Evolutionary conservation across 2,113 vertebrate genomes (phyloP).

Genomic region (Cyphomyrus discorhynchus): DNA sequence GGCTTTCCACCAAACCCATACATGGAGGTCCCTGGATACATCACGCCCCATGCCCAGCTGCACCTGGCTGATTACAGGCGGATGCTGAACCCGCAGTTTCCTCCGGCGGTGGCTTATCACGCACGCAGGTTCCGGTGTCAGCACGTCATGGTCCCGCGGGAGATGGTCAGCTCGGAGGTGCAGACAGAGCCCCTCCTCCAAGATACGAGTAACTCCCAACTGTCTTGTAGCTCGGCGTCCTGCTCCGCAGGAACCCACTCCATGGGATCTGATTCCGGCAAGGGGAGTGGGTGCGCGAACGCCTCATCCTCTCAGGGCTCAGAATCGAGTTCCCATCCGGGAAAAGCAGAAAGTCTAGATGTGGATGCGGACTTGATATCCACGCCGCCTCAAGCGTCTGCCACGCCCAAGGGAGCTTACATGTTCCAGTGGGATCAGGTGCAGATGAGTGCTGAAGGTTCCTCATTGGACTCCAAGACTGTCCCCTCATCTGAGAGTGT

Average conservation of each 20-base stretch:
- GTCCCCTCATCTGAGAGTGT: conserved; percentile 42
- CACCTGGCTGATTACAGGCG: conserved; percentile 63
- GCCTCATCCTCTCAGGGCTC: not conserved
- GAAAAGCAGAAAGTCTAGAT: not conserved
- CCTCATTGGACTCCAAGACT: conserved; percentile 35
- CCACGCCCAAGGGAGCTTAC: conserved; percentile 41
- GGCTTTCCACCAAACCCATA: conserved; percentile 47
- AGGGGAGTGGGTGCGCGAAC: not conserved
- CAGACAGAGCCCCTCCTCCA: conserved; percentile 55
- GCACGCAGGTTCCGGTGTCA: conserved; percentile 56
- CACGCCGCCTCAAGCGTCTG: not conserved
- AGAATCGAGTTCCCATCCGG: not conserved
- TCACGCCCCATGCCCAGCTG: conserved; percentile 56
- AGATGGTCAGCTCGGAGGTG: conserved; percentile 55
- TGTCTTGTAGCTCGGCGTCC: not conserved
- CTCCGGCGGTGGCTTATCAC: conserved; percentile 61
- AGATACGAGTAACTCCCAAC: not conserved
- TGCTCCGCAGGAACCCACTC: not conserved
- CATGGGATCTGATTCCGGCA: conserved; percentile 23
- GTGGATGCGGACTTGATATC: not conserved
- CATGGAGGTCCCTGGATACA: conserved; percentile 56
- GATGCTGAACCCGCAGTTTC: conserved; percentile 54
- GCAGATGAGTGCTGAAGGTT: conserved; percentile 51
- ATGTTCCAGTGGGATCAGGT: conserved; percentile 60
- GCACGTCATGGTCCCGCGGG: conserved; percentile 33